A percentile compares a stretch with the other conserved stretches of the same genome.
Conservation (phyloP, 2,797 vertebrate species). For the Argya squamiceps region DNA sequence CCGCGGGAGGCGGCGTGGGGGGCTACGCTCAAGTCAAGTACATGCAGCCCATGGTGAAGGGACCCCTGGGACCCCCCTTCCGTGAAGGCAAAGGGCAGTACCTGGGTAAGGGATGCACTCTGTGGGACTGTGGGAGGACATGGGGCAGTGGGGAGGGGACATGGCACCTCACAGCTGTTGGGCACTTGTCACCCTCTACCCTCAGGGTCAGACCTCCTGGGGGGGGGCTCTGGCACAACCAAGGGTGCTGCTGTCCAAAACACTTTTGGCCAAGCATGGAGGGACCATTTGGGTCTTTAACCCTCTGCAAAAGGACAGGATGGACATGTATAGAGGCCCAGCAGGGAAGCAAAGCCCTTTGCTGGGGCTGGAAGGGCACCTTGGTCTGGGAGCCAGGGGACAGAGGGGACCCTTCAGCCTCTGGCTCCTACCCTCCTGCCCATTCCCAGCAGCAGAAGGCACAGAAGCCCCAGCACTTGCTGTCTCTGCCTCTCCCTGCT, state of each 20-base stretch:
- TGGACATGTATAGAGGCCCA: background rate
- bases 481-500: background rate
- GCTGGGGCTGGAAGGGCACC: background rate
- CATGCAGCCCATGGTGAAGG: constrained; percentile 97
- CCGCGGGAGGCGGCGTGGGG: constrained; percentile 77
- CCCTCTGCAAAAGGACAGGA: background rate
- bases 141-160: fast-evolving
- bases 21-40: constrained; percentile 94
- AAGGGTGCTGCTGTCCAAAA: background rate
- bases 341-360: background rate
- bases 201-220: fast-evolving
- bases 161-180: fast-evolving
- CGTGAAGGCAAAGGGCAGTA: constrained; percentile 98
- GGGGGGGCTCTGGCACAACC: fast-evolving
- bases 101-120: constrained; percentile 82
- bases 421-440: background rate
- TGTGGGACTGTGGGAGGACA: background rate
- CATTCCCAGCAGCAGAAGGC: background rate
- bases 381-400: background rate
- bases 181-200: background rate
- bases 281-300: background rate
- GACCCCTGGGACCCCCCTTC: constrained; percentile 95
- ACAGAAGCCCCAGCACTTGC: background rate
- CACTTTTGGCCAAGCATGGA: background rate
- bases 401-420: background rate